These are phyloP conservation scores for Adrianichthys oophorus DNA, from an alignment of 2,797 vertebrate genomes.

Conservation along the genomic window DNA sequence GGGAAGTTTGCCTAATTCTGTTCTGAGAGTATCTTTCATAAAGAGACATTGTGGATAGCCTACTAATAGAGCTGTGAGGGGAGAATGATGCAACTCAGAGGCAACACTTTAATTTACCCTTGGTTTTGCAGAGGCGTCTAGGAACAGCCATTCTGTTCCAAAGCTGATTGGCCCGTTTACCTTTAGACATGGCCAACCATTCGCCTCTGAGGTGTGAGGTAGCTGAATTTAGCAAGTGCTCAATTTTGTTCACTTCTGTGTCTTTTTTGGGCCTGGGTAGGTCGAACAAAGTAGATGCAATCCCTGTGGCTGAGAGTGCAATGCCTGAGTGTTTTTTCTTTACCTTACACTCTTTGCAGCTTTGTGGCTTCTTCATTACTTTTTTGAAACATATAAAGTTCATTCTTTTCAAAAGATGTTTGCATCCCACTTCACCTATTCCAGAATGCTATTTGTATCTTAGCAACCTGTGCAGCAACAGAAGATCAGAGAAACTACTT, in stretches of 20 bases:
- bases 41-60: slow-evolving; percentile 76
- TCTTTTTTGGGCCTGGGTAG: slow-evolving; percentile 44
- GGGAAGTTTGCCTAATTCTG: slow-evolving; percentile 73
- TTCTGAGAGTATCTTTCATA: slow-evolving; percentile 71
- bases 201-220: slow-evolving; percentile 65
- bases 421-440: slow-evolving; percentile 63
- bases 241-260: slow-evolving; percentile 58
- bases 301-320: slow-evolving; percentile 43
- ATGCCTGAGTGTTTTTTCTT: slow-evolving; percentile 19
- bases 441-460: slow-evolving; percentile 74
- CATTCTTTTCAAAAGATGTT: slow-evolving; percentile 66
- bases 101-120: slow-evolving; percentile 79
- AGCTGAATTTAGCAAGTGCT: slow-evolving; percentile 66
- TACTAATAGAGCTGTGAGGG: slow-evolving; percentile 78
- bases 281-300: slow-evolving; percentile 59
- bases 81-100: slow-evolving; percentile 84
- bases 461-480: slow-evolving; percentile 80
- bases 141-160: slow-evolving; percentile 70
- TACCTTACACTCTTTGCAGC: slow-evolving; percentile 4
- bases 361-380: slow-evolving; percentile 30
- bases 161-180: slow-evolving; percentile 75
- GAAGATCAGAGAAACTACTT: slow-evolving; percentile 80
- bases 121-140: slow-evolving; percentile 73
- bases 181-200: slow-evolving; percentile 72
- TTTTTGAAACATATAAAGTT: slow-evolving; percentile 63